phyloP scores from a whole-genome alignment of 2,797 vertebrate genomes.

The Triplophysa bombifrons region DNA sequence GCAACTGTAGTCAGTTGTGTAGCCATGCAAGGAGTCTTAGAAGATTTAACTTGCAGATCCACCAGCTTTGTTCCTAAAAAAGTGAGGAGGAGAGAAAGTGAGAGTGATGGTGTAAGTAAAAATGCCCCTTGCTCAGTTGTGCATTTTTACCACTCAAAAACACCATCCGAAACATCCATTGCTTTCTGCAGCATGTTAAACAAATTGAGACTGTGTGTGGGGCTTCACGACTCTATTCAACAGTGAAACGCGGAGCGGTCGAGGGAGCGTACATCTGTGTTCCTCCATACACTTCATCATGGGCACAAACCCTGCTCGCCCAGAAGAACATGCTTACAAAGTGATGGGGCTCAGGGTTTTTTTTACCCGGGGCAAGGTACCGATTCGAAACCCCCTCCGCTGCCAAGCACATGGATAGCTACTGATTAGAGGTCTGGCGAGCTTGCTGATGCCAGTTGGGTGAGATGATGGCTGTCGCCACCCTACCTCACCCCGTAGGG shows the following conservation, averaged over 20 bases:
- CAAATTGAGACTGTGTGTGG: conserved; percentile 68
- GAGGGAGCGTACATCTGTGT: conserved; percentile 25
- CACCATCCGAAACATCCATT: conserved; percentile 71
- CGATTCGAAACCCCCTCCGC: conserved; percentile 77
- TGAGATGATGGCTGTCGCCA: conserved; percentile 44
- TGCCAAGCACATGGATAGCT: conserved; percentile 83
- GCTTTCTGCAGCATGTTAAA: conserved; percentile 75
- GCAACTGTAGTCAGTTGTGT: too few species aligned
- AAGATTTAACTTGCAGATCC: not conserved
- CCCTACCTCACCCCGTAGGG: conserved; percentile 61
- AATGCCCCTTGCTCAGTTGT: not conserved
- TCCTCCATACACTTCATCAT: conserved; percentile 56
- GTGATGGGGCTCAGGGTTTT: conserved; percentile 79
- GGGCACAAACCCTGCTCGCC: conserved; percentile 73
- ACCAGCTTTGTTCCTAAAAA: conserved; percentile 2
- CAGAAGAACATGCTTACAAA: conserved; percentile 81
- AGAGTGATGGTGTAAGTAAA: not conserved
- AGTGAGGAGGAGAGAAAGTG: not conserved
- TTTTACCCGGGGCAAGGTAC: conserved; percentile 78
- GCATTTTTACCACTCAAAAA: conserved; percentile 52
- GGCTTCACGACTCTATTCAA: conserved; percentile 42
- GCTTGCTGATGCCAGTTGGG: conserved; percentile 74
- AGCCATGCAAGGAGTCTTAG: too few species aligned
- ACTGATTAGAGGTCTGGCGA: conserved; percentile 84
- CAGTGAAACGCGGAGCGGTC: conserved; percentile 58